These are phyloP conservation scores for Acrobeloides nanus DNA, from an alignment of 2,888 invertebrate species.

Conservation along the genomic window DNA sequence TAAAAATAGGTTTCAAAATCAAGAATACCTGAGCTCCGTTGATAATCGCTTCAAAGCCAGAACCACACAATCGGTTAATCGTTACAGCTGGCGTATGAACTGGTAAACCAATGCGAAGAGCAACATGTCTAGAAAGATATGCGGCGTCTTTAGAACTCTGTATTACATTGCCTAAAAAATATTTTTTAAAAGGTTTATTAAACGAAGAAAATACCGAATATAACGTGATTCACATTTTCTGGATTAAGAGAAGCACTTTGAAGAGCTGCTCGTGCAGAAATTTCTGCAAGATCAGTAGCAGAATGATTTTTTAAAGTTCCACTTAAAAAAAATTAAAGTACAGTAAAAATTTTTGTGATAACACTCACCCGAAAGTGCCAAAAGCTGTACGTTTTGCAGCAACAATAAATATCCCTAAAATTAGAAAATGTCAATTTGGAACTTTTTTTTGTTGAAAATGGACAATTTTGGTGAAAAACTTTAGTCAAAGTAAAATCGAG, in stretches of 20 bases:
- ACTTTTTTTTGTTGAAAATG: too few species aligned
- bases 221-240: constrained; percentile 76
- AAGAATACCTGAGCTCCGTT: constrained; percentile 74
- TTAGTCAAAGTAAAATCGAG: too few species aligned
- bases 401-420: constrained; percentile 30
- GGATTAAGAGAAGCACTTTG: constrained; percentile 71
- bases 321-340: too few species aligned
- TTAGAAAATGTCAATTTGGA: too few species aligned
- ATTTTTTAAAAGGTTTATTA: not conserved
- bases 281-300: constrained; percentile 66
- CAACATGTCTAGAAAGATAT: constrained; percentile 79
- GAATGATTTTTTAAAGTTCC: constrained; percentile 59
- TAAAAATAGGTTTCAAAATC: not conserved
- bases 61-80: constrained; percentile 89
- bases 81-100: constrained; percentile 63
- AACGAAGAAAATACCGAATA: constrained; percentile 66
- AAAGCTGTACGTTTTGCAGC: constrained; percentile 70
- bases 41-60: constrained; percentile 89
- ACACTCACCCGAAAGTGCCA: constrained; percentile 92
- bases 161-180: constrained; percentile 50
- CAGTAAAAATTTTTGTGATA: too few species aligned
- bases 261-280: constrained; percentile 58
- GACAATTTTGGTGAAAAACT: too few species aligned
- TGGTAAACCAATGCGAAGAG: constrained; percentile 76
- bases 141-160: constrained; percentile 62